These are phyloP conservation scores for Paracanthobrama guichenoti DNA, from an alignment of 2,113 vertebrate genomes.

Conservation along the genomic window DNA sequence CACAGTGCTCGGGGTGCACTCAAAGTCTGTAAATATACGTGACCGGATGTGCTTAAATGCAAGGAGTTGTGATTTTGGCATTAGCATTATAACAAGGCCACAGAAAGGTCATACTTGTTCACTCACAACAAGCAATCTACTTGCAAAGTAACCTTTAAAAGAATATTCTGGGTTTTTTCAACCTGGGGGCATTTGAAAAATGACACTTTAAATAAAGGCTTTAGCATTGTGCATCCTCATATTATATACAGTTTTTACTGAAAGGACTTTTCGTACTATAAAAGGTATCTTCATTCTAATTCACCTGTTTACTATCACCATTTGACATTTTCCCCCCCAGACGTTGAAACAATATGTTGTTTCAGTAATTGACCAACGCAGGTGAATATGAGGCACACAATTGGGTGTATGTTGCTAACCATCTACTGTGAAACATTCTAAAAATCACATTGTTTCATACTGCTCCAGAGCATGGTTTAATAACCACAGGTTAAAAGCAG, in stretches of 20 bases:
- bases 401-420: too few species aligned
- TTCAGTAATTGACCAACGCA: too few species aligned
- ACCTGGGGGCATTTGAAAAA: background rate
- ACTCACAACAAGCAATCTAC: conserved; percentile 16
- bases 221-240: background rate
- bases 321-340: too few species aligned
- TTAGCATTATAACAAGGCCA: background rate
- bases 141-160: conserved; percentile 20
- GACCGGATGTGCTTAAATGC: background rate
- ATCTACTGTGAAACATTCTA: too few species aligned
- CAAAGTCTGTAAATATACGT: conserved; percentile 16
- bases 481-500: too few species aligned
- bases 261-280: too few species aligned
- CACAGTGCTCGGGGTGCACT: conserved; percentile 60
- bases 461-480: too few species aligned
- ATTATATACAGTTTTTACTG: background rate
- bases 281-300: too few species aligned
- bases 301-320: too few species aligned
- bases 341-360: too few species aligned
- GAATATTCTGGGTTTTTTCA: background rate
- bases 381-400: too few species aligned
- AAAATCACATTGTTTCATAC: too few species aligned
- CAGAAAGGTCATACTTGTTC: background rate
- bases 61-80: background rate
- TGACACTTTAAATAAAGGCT: background rate